Evolutionary conservation across 1,140 invertebrate species (phyloP), one percentile per base, ranked within the genome.

Genomic region (Rhagoletis pomonella): DNA sequence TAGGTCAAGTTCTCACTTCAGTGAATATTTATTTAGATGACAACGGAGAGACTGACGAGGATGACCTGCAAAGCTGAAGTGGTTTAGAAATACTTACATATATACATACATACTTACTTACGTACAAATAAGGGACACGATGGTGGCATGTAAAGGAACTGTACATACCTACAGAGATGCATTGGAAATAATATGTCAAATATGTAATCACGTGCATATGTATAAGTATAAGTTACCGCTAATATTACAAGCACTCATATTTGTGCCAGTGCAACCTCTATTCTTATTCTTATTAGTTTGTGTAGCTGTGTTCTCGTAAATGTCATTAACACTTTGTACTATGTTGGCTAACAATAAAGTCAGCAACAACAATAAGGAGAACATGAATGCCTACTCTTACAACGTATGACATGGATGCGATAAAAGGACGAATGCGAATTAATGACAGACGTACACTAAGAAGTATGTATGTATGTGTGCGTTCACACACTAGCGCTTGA

Each of bases 1-100:
- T 87, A 87, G 86, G 86, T 81, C 86, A 87, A 87, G 86, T 87
- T 87, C 69, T 77, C 86, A 77, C 86, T 87, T 87, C 67, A 77
- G 59, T 87, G 62, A 60, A 69, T 55, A 17, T 60, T 69, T 50
- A 77, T 29, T 29, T 29, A 29, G 29, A 29, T 29, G 29, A 1
- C 29, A 29, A 29, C 29, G 0, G 29, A 29, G 69, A 67, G 44
- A 55, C 81, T 85, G 44, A 47, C 44, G 44, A 50, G 42, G 69
- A 17, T 77, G 69, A 50, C 69, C 44, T 67, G 65, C 39, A 67
- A 42, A 67, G 39, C 47, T 77, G 17, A 77, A 50, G 39, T 50
- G 69, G 4, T 47, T 0, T 4, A 14, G 42, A 1, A 44, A 44
- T 17, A 12, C 17, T 42, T 42, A 73, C 4, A 73, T 10, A n/a